Base-by-base conservation (phyloP, 2,797 vertebrate genomes). In the Hafferia zeledoni region DNA sequence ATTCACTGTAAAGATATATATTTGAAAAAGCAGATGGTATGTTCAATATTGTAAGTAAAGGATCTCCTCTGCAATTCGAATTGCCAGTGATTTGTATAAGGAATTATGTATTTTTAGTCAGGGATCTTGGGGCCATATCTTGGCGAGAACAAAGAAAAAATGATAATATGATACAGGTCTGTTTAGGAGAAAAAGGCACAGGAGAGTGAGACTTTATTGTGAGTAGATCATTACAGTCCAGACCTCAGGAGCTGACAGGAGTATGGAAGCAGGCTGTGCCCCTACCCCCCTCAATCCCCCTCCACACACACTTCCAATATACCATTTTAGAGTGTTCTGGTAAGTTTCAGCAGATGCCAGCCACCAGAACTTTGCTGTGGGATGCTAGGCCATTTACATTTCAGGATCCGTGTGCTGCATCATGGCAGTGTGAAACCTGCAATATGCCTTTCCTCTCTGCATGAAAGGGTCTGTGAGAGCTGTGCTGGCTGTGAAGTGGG, bases 401-500 rank as follows among this genome's bases (percentile, higher is more conserved):
- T 65, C 63, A 35, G 67, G 23, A 31, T 59, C 50, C 44, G 27
- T 10, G 10, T 1, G 11, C n/a, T 61, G 46, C 25, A 18, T 20
- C 2, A 0, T 20, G 55, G 43, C 55, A 37, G 5, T 4, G 35
- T 41, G 50, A 87, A 81, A 39, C 8, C 12, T 84, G 25, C 43
- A 27, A 1, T 30, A 19, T 35, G 47, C 49, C 20, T 27, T 47
- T 0, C 7, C 5, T 22, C 77, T 63, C 31, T 7, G 2, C 6
- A 10, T 0, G 0, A 44, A 37, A 5, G 6, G 5, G n/a, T 5
- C 25, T 31, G 1, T 1, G 1, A 24, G n/a, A 49, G 23, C 46
- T 87, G 17, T 23, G 30, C 11, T 49, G 33, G 11, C 52, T 68
- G 37, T 63, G 25, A 80, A 67, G 41, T 1, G 2, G 33, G 14